Percentiles rank a stretch among this genome's conserved stretches.
These are phyloP conservation scores for Argya squamiceps DNA, from an alignment of 2,797 vertebrate species.

Conservation along the genomic window DNA sequence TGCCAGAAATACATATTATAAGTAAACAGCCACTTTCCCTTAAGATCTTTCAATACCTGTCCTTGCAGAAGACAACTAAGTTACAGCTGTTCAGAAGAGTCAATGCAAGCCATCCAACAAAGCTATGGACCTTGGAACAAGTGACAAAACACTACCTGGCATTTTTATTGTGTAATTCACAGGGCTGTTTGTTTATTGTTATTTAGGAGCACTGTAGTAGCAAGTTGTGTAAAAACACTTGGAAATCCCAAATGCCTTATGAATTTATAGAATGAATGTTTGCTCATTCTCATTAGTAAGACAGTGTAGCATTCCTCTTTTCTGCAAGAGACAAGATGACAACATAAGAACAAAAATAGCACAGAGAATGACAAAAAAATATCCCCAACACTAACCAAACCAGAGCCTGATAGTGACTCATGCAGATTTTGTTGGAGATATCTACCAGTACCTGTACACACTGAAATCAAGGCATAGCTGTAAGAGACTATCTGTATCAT, in stretches of 20 bases:
- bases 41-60: neutral
- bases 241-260: neutral
- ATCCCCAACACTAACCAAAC: neutral
- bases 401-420: neutral
- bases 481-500: neutral
- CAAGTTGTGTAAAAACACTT: neutral
- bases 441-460: neutral
- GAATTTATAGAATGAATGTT: neutral
- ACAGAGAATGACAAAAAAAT: neutral
- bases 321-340: neutral
- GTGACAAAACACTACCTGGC: neutral
- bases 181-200: neutral
- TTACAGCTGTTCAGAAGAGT: neutral
- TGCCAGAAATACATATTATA: neutral
- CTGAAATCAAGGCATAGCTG: neutral
- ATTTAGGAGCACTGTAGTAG: neutral
- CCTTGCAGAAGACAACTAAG: neutral
- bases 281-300: neutral
- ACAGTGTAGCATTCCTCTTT: neutral
- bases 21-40: neutral
- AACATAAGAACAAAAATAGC: neutral
- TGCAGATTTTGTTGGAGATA: fast-evolving
- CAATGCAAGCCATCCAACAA: neutral
- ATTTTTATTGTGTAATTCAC: neutral
- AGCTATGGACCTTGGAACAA: neutral